These are phyloP conservation scores for Psittacula derbiana DNA, from an alignment of 2,797 vertebrate genomes.

Conservation along the genomic window DNA sequence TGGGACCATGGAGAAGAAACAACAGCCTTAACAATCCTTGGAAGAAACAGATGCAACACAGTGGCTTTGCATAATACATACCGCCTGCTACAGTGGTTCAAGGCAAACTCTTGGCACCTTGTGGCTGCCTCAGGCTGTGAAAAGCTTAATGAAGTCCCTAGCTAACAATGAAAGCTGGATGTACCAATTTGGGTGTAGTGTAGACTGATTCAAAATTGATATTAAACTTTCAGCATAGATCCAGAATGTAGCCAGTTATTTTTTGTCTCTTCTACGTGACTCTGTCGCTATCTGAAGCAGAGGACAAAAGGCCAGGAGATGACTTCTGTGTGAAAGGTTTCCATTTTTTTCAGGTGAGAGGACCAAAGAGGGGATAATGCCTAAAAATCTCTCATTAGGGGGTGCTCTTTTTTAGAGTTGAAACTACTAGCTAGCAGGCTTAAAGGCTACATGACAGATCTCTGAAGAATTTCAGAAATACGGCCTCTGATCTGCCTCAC, in stretches of 20 bases:
- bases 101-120: neutral
- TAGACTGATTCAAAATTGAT: neutral
- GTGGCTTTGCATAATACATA: neutral
- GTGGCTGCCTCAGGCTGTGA: neutral
- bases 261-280: neutral
- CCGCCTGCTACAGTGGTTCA: neutral
- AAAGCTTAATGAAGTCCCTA: neutral
- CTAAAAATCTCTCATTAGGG: neutral
- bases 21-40: neutral
- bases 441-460: neutral
- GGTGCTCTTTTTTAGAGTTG: neutral
- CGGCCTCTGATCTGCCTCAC: neutral
- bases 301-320: neutral
- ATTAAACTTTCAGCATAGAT: neutral
- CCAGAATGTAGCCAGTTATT: neutral
- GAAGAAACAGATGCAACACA: neutral
- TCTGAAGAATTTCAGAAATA: neutral
- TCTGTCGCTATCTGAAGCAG: neutral
- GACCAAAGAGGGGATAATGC: neutral
- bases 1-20: neutral
- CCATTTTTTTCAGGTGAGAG: neutral
- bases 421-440: neutral
- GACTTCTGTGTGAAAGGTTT: neutral
- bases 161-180: neutral
- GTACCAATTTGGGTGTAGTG: fast-evolving